Evolutionary conservation across 1,140 invertebrate genomes (phyloP), one percentile per base, ranked within the genome.

Genomic region (Drosophila leontia): DNA sequence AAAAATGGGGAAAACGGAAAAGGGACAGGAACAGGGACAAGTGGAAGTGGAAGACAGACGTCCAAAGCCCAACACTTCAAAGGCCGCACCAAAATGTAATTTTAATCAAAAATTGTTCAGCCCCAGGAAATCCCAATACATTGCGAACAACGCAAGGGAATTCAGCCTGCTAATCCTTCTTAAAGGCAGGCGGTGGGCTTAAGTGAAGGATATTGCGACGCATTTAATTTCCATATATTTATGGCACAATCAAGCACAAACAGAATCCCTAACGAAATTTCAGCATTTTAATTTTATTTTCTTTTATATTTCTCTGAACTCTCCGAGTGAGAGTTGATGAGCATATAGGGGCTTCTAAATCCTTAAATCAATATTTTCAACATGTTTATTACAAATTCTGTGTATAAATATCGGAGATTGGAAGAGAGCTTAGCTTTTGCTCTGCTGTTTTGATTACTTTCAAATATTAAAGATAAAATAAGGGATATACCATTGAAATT

Each of bases 91-190:
- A 67, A 71, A 78, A 78, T 82, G 58, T 82, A 67, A 82, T 79
- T 82, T 87, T 87, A 79, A 87, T 79, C 75, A 86, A 82, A 75
- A 82, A 70, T 68, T 82, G 41, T 15, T 51, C 51, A 82, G 50
- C 51, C 74, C 45, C 42, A 71, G 47, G 41, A 75, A 87, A 71
- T 76, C 48, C 44, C 53, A 63, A 82, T 79, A 64, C 61, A 74
- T 61, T 59, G 45, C 29, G 26, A 70, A 59, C 64, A 56, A 55
- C n/a, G 42, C 32, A 19, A 64, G 50, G 51, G 42, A 58, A 48
- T 47, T 58, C 26, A 29, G 55, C 8, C 34, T 51, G 41, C 42
- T 78, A 60, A 63, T 63, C 79, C 59, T 42, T 51, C 48, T 57
- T 59, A 58, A 63, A 26, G 55, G 55, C 59, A 44, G 41, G 37